Evolutionary conservation across 2,888 invertebrate genomes (phyloP), one percentile per base, ranked within the genome.

Genomic region (Meteorus cinctellus): DNA sequence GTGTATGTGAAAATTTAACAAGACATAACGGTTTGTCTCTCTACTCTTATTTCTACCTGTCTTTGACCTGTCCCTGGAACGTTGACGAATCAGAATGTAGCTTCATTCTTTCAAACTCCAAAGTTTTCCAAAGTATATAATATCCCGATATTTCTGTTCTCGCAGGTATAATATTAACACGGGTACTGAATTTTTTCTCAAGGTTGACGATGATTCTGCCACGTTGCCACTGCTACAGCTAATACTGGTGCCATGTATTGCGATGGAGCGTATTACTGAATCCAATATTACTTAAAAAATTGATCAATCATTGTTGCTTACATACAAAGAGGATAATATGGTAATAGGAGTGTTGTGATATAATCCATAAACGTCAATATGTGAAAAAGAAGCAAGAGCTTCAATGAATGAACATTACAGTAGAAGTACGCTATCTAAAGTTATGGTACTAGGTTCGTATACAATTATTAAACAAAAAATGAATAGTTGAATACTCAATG

Each of bases 11-110:
- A 66, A 5, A 14, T 67, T 16, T 16, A 66, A 55, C 70, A 59
- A 70, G 41, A 19, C 62, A 45, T 71, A 66, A 71, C 45, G 71
- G 71, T 73, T 41, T 16, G 41, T 72, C 63, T 73, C 48, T 65
- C 51, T 48, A 55, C 24, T 73, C 60, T 36, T 31, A 51, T 71
- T 75, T 67, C 71, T 75, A 75, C 71, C 75, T 75, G 75, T 75
- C 66, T 41, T 19, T 29, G 65, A 36, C 55, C 55, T 29, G 65
- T 55, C 63, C 65, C 29, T 65, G 55, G 59, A 48, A 31, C 59
- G 48, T 62, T 70, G 48, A 48, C 63, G 51, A 48, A 63, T 36
- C 55, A 14, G 65, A 24, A 75, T 70, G 19, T 24, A 16, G 69
- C 69, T 75, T 75, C 63, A 75, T 69, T 75, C 55, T 62, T 60